phyloP scores from a whole-genome alignment of 2,797 vertebrate genomes.

The Linurgus olivaceus region DNA sequence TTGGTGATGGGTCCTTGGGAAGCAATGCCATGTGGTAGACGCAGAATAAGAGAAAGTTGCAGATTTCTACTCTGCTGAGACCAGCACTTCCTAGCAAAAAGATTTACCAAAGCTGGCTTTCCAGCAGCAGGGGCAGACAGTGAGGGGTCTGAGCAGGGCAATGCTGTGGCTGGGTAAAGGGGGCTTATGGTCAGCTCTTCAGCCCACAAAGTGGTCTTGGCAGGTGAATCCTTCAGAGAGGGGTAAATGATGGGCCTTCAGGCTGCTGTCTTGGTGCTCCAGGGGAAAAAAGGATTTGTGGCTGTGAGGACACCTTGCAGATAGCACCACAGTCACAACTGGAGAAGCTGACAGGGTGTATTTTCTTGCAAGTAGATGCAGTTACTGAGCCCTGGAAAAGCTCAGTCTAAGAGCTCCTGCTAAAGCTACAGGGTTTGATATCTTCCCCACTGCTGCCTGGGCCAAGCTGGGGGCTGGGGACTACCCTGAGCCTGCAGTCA shows the following conservation, averaged over 20 bases:
- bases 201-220: not conserved
- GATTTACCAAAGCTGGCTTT: not conserved
- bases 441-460: not conserved
- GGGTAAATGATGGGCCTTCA: not conserved
- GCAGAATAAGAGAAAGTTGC: not conserved
- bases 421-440: not conserved
- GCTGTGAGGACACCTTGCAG: not conserved
- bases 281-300: not conserved
- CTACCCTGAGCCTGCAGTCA: fast-evolving
- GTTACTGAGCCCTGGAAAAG: not conserved
- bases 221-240: not conserved
- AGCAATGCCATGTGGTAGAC: not conserved
- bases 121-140: not conserved
- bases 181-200: not conserved
- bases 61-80: not conserved
- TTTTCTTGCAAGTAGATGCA: not conserved
- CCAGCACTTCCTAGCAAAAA: not conserved
- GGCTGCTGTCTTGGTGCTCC: not conserved
- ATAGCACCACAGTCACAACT: fast-evolving
- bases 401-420: not conserved
- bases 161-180: fast-evolving
- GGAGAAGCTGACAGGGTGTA: not conserved
- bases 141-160: not conserved
- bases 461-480: not conserved
- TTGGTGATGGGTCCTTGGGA: not conserved